Conservation (phyloP, 1,140 invertebrate species). For the Drosophila lini region DNA sequence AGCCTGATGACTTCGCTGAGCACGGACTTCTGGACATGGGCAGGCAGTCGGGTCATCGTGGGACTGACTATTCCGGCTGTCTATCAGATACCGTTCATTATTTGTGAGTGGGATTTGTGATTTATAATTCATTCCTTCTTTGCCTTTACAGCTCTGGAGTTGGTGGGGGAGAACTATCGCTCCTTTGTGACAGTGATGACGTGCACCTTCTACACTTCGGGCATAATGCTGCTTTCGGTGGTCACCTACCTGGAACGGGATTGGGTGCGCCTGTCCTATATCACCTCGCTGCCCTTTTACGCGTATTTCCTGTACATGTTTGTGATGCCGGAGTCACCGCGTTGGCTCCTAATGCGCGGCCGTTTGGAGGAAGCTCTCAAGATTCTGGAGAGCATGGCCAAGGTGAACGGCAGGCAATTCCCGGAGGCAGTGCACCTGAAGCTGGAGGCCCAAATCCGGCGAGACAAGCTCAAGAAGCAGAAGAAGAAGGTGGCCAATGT, state of each 20-base stretch:
- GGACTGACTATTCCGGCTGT: slow-evolving; percentile 95
- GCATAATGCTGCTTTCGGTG: slow-evolving; percentile 91
- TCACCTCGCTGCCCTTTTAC: slow-evolving; percentile 93
- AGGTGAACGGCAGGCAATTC: slow-evolving; percentile 90
- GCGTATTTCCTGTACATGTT: slow-evolving; percentile 94
- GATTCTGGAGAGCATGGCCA: slow-evolving; percentile 90
- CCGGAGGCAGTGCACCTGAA: slow-evolving; percentile 90
- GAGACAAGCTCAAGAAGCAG: slow-evolving; percentile 85
- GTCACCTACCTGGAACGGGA: slow-evolving; percentile 93
- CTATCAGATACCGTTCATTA: slow-evolving; percentile 98
- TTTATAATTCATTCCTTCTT: not conserved
- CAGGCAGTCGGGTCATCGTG: slow-evolving; percentile 90
- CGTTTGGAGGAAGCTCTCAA: slow-evolving; percentile 91
- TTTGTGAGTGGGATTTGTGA: slow-evolving; percentile 88
- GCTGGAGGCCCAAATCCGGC: slow-evolving; percentile 86
- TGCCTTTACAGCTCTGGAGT: slow-evolving; percentile 90
- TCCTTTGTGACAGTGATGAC: slow-evolving; percentile 96
- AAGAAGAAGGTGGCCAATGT: slow-evolving; percentile 87
- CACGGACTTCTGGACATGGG: slow-evolving; percentile 92
- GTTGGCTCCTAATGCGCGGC: slow-evolving; percentile 93
- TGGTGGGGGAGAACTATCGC: slow-evolving; percentile 95
- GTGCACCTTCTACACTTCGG: slow-evolving; percentile 94
- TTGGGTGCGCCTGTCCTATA: slow-evolving; percentile 91
- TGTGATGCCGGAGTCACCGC: slow-evolving; percentile 93
- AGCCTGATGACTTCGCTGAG: slow-evolving; percentile 91